Base-by-base conservation (phyloP, 2,113 vertebrate genomes). In the Mastomys coucha region DNA sequence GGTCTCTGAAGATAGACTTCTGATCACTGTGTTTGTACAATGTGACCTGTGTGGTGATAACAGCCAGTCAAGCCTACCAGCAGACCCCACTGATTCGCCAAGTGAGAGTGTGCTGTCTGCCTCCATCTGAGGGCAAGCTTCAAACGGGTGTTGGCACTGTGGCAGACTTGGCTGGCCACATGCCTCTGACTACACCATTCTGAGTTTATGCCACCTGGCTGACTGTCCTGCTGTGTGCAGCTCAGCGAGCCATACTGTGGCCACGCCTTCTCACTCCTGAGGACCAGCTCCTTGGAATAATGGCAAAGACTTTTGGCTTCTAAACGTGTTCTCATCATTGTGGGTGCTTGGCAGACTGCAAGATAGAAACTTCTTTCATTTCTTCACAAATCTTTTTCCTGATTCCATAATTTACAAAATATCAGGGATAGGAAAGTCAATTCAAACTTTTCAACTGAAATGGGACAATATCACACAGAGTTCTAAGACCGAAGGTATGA, bases 311-410 rank as follows among this genome's bases (percentile, higher is more conserved):
- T 63, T 77, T 28, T 69, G 72, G 72, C 45, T 69, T 73, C 31
- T 69, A 33, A 33, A 69, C 13, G 1, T 6, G 1, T 26, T 91
- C 36, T 88, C 75, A 6, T 53, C 91, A 80, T 45, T n/a, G 39
- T 6, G 72, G 17, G 13, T 60, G 67, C n/a, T 53, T 88, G 20
- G 4, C 4, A 36, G 70, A 28, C 24, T 77, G 26, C 65, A 58
- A 56, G 63, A 60, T 58, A 91, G n/a, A 19, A 26, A 58, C 88
- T 91, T 67, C 60, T 96, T 97, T 81, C 11, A 56, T 42, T 91
- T 95, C 28, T 31, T 63, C 88, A 70, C 31, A 36, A 65, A 56
- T 77, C 17, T 39, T 70, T 78, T 60, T 73, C 12, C 39, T 77
- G 67, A 65, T 60, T 39, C 20, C 22, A 31, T 42, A 53, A 53